phyloP scores from a whole-genome alignment of 2,113 vertebrate species.

The Barnardius zonarius region DNA sequence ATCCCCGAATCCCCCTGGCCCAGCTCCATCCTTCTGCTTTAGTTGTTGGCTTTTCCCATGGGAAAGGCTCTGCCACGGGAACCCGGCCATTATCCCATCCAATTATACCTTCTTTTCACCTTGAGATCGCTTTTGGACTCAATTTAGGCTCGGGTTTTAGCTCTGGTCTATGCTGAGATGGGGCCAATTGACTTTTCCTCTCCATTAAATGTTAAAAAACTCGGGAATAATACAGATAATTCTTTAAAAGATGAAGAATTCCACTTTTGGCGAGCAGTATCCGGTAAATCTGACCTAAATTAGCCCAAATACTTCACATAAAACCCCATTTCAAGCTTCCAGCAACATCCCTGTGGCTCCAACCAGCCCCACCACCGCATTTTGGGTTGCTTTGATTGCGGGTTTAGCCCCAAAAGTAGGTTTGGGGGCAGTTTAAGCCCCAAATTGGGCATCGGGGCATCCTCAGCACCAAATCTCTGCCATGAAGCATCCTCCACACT shows the following conservation, averaged over 20 bases:
- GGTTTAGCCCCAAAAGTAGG: neutral
- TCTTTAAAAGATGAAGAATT: neutral
- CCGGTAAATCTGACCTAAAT: neutral
- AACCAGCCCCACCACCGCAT: neutral
- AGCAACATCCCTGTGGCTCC: neutral
- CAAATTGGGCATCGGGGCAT: accelerated
- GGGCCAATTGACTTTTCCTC: neutral
- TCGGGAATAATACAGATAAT: neutral
- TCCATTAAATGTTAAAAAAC: neutral
- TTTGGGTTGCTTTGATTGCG: neutral
- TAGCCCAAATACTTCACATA: neutral
- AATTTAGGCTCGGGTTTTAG: neutral
- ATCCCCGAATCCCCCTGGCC: neutral
- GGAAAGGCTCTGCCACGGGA: neutral
- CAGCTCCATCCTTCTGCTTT: neutral
- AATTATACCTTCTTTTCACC: neutral
- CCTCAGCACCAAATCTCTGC: neutral
- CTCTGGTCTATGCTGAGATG: accelerated
- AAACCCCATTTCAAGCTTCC: neutral
- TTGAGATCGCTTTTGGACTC: neutral
- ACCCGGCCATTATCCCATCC: neutral
- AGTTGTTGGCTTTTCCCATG: neutral
- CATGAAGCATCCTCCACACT: neutral
- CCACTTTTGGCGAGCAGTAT: neutral
- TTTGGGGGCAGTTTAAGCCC: neutral